Evolutionary conservation across 30 jellyfish, hydroid and myxozoan genomes (phyloP), one percentile per base, ranked within the genome.

Genomic region (Turritopsis rubra): DNA sequence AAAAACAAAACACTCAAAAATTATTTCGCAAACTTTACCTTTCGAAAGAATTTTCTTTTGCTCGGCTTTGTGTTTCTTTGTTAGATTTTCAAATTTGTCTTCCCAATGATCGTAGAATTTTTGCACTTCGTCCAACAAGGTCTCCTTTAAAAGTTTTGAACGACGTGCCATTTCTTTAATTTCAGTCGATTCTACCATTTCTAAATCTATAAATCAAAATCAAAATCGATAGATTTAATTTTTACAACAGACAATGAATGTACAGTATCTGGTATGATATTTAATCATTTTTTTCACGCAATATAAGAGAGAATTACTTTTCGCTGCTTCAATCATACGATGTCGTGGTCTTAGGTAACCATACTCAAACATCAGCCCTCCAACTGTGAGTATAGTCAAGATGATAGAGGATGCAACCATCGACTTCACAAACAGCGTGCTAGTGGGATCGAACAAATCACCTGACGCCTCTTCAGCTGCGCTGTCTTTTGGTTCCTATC

Each of bases 311-410:
- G 22, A 16, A 96, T 87, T 79, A 92, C 98, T 87, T 82, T 91
- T 88, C 0, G 98, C 98, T 41, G 98, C 98, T 52, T 88, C 86
- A 53, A 92, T 87, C 98, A 92, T 92, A 84, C 96, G 86, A 78
- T 92, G 84, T 80, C 96, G 81, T 74, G 98, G 98, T 79, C 88
- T 81, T 83, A 92, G 86, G 73, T 92, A 92, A 41, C 95, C 87
- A 72, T 92, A 92, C 73, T 92, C 96, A 66, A 92, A 92, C 30
- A 88, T 79, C 52, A 92, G 70, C 52, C 98, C 98, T 78, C 83
- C 88, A 71, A 92, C 75, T 0, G 95, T 82, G 75, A 92, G 82
- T 1, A 88, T 29, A 24, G 83, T 81, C 28, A 92, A 85, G 4
- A 92, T 74, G n/a, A 66, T 71, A n/a, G 79, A 53, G 0, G 98